phyloP scores from a whole-genome alignment of 1,140 invertebrate genomes.

The Zaprionus capensis region DNA sequence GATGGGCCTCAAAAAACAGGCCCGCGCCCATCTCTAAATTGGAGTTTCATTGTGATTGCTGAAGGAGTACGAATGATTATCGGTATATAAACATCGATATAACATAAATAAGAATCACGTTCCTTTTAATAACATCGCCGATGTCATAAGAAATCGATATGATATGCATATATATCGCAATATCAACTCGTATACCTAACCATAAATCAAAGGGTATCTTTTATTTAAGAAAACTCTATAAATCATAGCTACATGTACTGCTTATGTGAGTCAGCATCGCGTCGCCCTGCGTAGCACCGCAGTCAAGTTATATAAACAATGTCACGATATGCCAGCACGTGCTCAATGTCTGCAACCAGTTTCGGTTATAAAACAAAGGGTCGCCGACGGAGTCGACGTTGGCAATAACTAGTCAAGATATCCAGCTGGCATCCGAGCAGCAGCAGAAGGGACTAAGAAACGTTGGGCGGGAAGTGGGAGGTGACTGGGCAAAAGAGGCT shows the following conservation, averaged over 20 bases:
- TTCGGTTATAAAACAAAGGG: conserved; percentile 7
- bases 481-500: conserved; percentile 24
- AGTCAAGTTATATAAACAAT: conserved; percentile 1
- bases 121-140: too few species aligned
- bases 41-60: too few species aligned
- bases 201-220: not conserved
- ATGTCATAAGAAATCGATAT: too few species aligned
- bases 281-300: not conserved
- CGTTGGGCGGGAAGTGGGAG: not conserved
- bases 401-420: conserved; percentile 67
- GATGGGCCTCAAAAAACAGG: too few species aligned
- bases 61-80: too few species aligned
- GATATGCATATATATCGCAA: not conserved
- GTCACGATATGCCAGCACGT: conserved; percentile 8
- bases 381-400: conserved; percentile 54
- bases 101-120: too few species aligned
- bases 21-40: too few species aligned
- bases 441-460: not conserved
- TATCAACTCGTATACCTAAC: too few species aligned
- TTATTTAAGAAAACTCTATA: not conserved
- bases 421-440: conserved; percentile 5
- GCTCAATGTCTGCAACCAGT: conserved; percentile 1
- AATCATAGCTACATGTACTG: not conserved
- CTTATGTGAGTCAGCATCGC: conserved; percentile 2
- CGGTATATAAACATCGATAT: too few species aligned